Conservation (phyloP, 1,140 invertebrate species). For the Drosophila paulistorum region DNA sequence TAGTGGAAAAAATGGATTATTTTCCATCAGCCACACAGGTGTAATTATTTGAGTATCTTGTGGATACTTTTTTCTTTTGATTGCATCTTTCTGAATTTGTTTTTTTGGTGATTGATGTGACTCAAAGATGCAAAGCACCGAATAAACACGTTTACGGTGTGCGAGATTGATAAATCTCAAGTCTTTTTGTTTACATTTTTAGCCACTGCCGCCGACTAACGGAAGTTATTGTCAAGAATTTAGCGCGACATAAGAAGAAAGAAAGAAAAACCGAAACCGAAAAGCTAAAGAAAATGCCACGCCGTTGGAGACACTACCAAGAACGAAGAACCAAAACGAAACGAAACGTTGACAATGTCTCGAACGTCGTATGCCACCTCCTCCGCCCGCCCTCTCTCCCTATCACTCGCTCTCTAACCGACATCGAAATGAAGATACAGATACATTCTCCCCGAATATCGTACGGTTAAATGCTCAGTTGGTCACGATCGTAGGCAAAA, state of each 20-base stretch:
- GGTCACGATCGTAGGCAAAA: slow-evolving; percentile 37
- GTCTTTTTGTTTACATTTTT: slow-evolving; percentile 63
- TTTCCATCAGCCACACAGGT: not conserved
- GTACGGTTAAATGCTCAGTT: slow-evolving; percentile 13
- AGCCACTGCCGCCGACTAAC: slow-evolving; percentile 48
- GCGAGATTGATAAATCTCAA: slow-evolving; percentile 11
- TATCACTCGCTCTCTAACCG: slow-evolving; percentile 10
- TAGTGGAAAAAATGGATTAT: not conserved
- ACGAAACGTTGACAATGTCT: slow-evolving; percentile 24
- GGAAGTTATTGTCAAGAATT: slow-evolving; percentile 60
- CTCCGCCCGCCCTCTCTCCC: slow-evolving; percentile 21
- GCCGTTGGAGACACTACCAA: slow-evolving; percentile 48
- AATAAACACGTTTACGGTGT: slow-evolving; percentile 48
- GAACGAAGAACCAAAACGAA: slow-evolving; percentile 52
- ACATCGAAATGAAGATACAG: slow-evolving; percentile 10
- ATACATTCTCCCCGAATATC: slow-evolving; percentile 14
- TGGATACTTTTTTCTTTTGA: slow-evolving; percentile 19
- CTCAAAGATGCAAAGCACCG: slow-evolving; percentile 14
- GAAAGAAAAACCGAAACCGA: slow-evolving; percentile 20
- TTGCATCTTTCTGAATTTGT: not conserved
- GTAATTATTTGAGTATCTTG: slow-evolving; percentile 23
- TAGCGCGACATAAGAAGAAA: slow-evolving; percentile 56
- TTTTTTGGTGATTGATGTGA: not conserved
- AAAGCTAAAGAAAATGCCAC: slow-evolving; percentile 53
- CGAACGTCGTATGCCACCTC: not conserved